A percentile compares a stretch with the other conserved stretches of the same genome.
These are phyloP conservation scores for Zygogramma bicolorata DNA, from an alignment of 2,888 invertebrate species.

Conservation along the genomic window DNA sequence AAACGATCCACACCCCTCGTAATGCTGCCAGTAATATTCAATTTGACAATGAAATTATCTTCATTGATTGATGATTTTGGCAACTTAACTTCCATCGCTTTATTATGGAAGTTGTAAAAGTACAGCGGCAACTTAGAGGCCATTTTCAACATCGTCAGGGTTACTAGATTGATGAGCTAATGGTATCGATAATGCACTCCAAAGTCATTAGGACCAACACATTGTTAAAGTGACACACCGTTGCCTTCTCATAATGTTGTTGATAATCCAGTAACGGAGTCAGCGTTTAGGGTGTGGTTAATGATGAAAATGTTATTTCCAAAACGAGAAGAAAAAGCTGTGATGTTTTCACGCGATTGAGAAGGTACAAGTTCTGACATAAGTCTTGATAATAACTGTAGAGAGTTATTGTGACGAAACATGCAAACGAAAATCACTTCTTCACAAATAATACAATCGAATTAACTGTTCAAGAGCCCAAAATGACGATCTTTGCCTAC, in stretches of 20 bases:
- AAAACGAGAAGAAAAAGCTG: no score
- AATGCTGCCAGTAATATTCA: constrained; percentile 59
- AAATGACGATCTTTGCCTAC: no score
- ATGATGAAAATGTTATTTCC: no score
- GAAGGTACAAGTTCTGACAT: no score
- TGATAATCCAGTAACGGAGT: constrained; percentile 6
- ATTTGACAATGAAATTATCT: constrained; percentile 62
- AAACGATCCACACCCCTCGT: constrained; percentile 55
- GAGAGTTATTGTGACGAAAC: no score
- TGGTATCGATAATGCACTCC: constrained; percentile 54
- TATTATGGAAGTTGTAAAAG: constrained; percentile 55
- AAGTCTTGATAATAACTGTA: no score
- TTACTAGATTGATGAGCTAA: constrained; percentile 58
- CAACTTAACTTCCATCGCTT: constrained; percentile 54
- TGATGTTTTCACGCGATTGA: no score
- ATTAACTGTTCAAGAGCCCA: no score
- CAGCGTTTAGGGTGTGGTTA: no score
- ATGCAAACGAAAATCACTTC: no score
- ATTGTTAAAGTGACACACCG: constrained; percentile 34
- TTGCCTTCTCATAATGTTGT: constrained; percentile 31
- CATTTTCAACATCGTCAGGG: constrained; percentile 45
- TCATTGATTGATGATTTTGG: constrained; percentile 61
- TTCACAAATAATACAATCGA: no score
- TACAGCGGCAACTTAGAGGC: constrained; percentile 32
- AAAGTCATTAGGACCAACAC: constrained; percentile 50